Evolutionary conservation across 2,113 vertebrate genomes (phyloP).

Genomic region (Psilopogon haemacephalus): DNA sequence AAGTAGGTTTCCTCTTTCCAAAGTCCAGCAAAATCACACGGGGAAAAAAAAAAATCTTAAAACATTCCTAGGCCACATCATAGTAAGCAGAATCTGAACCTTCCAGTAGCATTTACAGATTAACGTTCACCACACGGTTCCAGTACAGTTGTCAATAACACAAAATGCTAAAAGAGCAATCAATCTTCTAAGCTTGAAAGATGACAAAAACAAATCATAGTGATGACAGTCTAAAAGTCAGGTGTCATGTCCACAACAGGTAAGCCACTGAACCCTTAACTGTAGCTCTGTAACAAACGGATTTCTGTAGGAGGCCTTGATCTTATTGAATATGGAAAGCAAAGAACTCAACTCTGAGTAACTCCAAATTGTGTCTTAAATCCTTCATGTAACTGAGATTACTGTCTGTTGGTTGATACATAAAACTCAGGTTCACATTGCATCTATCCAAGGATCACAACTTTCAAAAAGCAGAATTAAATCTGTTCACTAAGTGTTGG

Average conservation of each 20-base stretch:
- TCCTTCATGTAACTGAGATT: not conserved
- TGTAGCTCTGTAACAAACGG: not conserved
- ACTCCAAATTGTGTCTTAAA: not conserved
- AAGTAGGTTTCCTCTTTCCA: not conserved
- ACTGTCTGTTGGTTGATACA: not conserved
- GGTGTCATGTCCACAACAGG: not conserved
- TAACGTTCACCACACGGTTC: not conserved
- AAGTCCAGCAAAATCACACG: not conserved
- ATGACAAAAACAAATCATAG: not conserved
- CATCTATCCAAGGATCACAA: not conserved
- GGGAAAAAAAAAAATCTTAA: not conserved
- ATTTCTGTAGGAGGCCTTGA: not conserved
- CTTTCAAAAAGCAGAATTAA: not conserved
- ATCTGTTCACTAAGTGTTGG: not conserved
- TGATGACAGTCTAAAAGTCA: not conserved
- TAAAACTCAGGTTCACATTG: not conserved
- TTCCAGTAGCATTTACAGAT: not conserved
- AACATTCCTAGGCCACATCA: not conserved
- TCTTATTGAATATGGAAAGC: not conserved
- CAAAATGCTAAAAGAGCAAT: not conserved
- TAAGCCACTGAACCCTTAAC: not conserved
- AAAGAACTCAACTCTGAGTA: not conserved
- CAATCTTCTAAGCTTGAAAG: not conserved
- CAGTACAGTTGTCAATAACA: not conserved
- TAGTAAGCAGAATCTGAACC: not conserved